Percentiles rank a stretch among this genome's conserved stretches.
phyloP scores from a whole-genome alignment of 2,113 vertebrate species.

The Tragelaphus buxtoni region DNA sequence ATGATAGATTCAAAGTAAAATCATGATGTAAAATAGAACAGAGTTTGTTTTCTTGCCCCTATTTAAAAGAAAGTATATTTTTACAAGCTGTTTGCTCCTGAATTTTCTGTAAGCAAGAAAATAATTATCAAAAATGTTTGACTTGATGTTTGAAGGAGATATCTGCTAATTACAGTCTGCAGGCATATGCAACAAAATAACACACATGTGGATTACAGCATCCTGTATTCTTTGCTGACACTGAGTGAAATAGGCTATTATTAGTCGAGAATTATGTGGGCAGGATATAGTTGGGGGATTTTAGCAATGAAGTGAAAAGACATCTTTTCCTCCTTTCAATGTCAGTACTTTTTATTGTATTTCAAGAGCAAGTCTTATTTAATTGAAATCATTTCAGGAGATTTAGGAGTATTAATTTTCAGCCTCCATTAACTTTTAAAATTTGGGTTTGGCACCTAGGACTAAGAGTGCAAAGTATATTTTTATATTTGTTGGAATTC shows the following conservation, averaged over 20 bases:
- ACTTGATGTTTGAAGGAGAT: slow-evolving; percentile 58
- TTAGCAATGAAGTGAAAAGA: slow-evolving; percentile 62
- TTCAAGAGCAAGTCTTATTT: slow-evolving; percentile 37
- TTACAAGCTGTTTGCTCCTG: slow-evolving; percentile 33
- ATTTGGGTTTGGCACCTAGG: background rate
- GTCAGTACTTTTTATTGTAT: slow-evolving; percentile 39
- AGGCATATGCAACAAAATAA: slow-evolving; percentile 58
- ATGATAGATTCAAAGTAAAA: slow-evolving; percentile 28
- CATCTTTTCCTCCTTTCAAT: slow-evolving; percentile 37
- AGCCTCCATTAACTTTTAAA: slow-evolving; percentile 22
- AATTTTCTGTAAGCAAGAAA: slow-evolving; percentile 51
- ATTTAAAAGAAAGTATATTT: background rate
- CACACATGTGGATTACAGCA: slow-evolving; percentile 60
- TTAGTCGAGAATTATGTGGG: slow-evolving; percentile 62
- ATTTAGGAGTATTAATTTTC: background rate
- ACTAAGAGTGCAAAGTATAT: background rate
- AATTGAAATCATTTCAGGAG: slow-evolving; percentile 37
- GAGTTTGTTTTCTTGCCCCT: background rate
- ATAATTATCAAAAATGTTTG: slow-evolving; percentile 49
- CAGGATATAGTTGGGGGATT: slow-evolving; percentile 30
- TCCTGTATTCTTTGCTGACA: slow-evolving; percentile 31
- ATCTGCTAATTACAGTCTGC: slow-evolving; percentile 68
- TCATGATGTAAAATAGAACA: background rate
- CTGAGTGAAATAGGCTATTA: slow-evolving; percentile 66
- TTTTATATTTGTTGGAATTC: background rate